Base-by-base conservation (phyloP, 1,140 invertebrate genomes). In the Drosophila bocki region DNA sequence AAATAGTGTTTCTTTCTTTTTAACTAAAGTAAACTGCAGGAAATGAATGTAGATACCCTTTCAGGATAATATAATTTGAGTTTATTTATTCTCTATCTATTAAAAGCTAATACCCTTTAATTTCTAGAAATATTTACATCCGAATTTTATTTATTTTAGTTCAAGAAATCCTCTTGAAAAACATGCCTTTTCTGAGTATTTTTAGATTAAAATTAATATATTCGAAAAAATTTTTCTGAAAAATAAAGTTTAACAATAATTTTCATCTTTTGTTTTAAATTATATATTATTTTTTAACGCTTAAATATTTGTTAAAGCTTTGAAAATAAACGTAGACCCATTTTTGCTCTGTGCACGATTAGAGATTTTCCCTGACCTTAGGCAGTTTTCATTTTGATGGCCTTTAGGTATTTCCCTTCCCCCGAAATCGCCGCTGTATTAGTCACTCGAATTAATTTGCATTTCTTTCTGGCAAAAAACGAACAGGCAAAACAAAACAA, bases 401-500 rank as follows among this genome's bases (percentile, higher is more conserved):
- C 57, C 62, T 33, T 37, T 17, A 15, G 33, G 58, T 53, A 42
- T 48, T 37, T 59, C 45, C 32, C 57, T 67, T 74, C 15, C 29
- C 29, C 29, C 35, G 7, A 78, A 78, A 78, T 45, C 75, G 19
- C 37, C 39, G 35, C 37, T 42, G 59, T 44, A 45, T 78, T 78
- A 71, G 75, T 78, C 75, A 78, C 63, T 44, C 33, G 22, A 33
- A 78, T 63, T 62, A 70, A 72, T 85, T 74, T 75, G 82, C 78
- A 77, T 77, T 76, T 75, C 48, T 75, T 65, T 60, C 32, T 70
- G 64, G 48, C 64, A 32, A 77, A 77, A 74, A 70, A 56, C 56
- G 56, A 84, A 68, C 69, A 82, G 82, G 67, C 64, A 42, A 72
- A 83, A 80, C 68, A 68, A 87, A 77, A 90, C 67, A 87, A 68